Evolutionary conservation across 1,140 invertebrate genomes (phyloP).

Genomic region (Lepidurus packardi): DNA sequence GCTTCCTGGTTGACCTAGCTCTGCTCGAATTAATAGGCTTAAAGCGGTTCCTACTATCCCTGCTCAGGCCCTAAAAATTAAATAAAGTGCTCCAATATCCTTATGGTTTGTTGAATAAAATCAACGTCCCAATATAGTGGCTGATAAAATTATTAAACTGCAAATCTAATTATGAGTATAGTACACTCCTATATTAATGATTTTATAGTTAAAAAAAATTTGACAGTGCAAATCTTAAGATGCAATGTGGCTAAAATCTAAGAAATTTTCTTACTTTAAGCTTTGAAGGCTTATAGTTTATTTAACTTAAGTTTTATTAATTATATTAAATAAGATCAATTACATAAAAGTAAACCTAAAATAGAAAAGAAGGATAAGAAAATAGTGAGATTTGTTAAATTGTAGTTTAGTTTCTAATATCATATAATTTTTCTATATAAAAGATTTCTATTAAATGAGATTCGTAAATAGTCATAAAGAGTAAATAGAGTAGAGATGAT

Average conservation of each 20-base stretch:
- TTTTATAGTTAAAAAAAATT: constrained; percentile 4
- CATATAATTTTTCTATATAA: neutral
- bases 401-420: neutral
- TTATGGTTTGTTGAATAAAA: constrained; percentile 67
- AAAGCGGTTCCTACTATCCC: constrained; percentile 58
- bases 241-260: neutral
- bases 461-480: constrained; percentile 22
- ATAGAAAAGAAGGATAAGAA: neutral
- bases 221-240: constrained; percentile 28
- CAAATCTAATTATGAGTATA: constrained; percentile 29
- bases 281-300: constrained; percentile 37
- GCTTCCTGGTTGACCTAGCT: constrained; percentile 55
- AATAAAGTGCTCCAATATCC: constrained; percentile 68
- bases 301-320: constrained; percentile 35
- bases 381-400: neutral
- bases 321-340: neutral
- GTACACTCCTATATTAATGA: neutral
- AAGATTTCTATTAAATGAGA: neutral
- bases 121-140: constrained; percentile 49
- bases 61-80: constrained; percentile 61
- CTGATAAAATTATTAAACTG: constrained; percentile 41
- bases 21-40: constrained; percentile 60
- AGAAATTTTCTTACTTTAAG: constrained; percentile 31
- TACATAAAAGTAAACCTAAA: neutral
- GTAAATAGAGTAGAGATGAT: neutral